These are phyloP conservation scores for Petroica traversi DNA, from an alignment of 2,113 vertebrate species.

Conservation along the genomic window DNA sequence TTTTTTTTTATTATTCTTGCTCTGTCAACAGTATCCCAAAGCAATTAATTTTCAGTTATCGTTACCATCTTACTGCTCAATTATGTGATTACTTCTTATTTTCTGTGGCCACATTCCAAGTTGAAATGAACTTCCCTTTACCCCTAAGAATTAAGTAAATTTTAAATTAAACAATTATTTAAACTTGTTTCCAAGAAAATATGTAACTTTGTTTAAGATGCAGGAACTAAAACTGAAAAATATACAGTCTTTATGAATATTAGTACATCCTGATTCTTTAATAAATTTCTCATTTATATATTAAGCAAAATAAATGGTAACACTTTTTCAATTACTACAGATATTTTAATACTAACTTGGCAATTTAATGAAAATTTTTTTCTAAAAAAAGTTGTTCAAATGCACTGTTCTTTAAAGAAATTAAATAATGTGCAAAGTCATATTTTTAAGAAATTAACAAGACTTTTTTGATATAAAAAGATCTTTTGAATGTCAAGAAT, in stretches of 20 bases:
- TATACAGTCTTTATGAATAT: background rate
- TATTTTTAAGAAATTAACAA: constrained; percentile 6
- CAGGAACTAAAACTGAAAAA: background rate
- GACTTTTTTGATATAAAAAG: background rate
- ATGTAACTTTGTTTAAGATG: background rate
- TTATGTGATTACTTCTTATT: background rate
- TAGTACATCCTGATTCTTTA: background rate
- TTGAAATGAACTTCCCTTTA: background rate
- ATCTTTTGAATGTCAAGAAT: constrained; percentile 48
- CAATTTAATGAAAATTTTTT: background rate
- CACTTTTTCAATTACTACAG: background rate
- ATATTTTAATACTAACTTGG: background rate
- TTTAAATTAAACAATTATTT: background rate
- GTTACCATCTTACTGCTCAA: background rate
- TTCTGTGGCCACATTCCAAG: background rate
- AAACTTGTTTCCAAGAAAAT: background rate
- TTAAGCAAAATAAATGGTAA: background rate
- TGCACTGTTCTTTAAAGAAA: background rate
- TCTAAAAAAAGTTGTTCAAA: background rate
- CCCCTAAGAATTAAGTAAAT: background rate
- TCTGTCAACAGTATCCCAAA: background rate
- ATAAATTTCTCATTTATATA: background rate
- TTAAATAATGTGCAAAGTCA: background rate
- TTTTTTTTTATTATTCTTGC: background rate
- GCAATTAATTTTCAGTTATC: background rate